Evolutionary conservation across 1,140 invertebrate species (phyloP), one percentile per base, ranked within the genome.

Genomic region (Mya arenaria): DNA sequence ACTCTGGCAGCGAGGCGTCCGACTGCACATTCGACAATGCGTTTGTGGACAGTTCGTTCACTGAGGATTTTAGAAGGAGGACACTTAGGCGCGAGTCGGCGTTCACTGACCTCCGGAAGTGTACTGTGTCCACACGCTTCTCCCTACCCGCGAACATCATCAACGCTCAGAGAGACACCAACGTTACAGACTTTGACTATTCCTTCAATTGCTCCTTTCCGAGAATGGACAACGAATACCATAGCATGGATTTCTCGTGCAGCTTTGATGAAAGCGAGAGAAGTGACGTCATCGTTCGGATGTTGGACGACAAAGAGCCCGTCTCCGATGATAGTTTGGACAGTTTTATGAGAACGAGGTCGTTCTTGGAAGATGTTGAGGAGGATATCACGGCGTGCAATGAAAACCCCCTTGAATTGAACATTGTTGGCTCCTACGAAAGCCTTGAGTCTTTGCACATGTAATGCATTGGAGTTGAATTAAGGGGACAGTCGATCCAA

Each of bases 191-290:
- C 4, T 79, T 79, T 58, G 65, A 79, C 25, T 79, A 69, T 34
- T 68, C 75, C 3, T 80, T 80, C 44, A 36, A 80, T 34, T 80
- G 77, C 44, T 68, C 77, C 1, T 80, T 80, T 39, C 77, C 62
- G 5, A 44, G 48, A 58, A 69, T 80, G 65, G 77, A 80, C 28
- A n/a, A n/a, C n/a, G 77, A 80, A 19, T 39, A 63, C 0, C 65
- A 80, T 30, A 55, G 28, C 19, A 41, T 65, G 15, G 77, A 80
- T 71, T 56, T 80, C 23, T 60, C 30, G 15, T 19, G 55, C 19
- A 41, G 63, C 39, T 65, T 75, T n/a, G 10, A n/a, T 17, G 25
- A 52, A 4, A 52, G 17, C 48, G 48, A 52, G 48, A 52, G 17
- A 52, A 52, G 48, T 52, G 8, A 52, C 48, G 48, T 52, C 8